Conservation (phyloP, 2,113 vertebrate genomes). For the Sitta europaea region DNA sequence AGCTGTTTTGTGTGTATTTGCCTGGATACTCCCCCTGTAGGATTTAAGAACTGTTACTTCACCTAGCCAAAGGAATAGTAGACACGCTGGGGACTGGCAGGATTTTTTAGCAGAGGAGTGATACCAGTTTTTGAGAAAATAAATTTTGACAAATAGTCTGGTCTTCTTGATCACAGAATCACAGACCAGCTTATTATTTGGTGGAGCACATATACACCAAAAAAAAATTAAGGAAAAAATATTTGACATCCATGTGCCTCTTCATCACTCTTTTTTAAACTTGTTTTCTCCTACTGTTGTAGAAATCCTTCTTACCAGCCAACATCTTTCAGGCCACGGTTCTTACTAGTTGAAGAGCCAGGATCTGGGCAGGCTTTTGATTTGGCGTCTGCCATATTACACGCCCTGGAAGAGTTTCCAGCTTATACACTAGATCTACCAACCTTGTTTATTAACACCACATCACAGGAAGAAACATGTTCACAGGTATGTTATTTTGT, state of each 20-base stretch:
- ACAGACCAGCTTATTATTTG: not conserved
- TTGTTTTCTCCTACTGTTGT: not conserved
- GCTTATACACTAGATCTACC: conserved; percentile 88
- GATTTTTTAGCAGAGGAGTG: not conserved
- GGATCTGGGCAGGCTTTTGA: conserved; percentile 89
- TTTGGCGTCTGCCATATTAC: conserved; percentile 88
- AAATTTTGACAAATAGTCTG: not conserved
- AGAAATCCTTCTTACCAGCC: conserved; percentile 76
- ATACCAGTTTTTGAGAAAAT: not conserved
- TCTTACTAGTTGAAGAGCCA: conserved; percentile 82
- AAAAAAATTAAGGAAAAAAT: not conserved
- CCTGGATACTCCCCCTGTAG: not conserved
- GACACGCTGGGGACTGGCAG: not conserved
- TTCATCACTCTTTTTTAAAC: not conserved
- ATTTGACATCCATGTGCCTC: not conserved
- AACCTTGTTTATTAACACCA: conserved; percentile 76
- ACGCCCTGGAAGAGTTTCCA: conserved; percentile 87
- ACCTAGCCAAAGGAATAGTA: not conserved
- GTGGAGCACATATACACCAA: not conserved
- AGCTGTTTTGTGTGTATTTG: not conserved
- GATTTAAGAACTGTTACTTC: not conserved
- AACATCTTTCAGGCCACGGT: conserved; percentile 84
- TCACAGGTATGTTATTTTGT: conserved; percentile 77
- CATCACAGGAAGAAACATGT: conserved; percentile 87
- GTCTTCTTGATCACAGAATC: not conserved